Conservation (phyloP, 2,113 vertebrate species). For the Aphyosemion australe region DNA sequence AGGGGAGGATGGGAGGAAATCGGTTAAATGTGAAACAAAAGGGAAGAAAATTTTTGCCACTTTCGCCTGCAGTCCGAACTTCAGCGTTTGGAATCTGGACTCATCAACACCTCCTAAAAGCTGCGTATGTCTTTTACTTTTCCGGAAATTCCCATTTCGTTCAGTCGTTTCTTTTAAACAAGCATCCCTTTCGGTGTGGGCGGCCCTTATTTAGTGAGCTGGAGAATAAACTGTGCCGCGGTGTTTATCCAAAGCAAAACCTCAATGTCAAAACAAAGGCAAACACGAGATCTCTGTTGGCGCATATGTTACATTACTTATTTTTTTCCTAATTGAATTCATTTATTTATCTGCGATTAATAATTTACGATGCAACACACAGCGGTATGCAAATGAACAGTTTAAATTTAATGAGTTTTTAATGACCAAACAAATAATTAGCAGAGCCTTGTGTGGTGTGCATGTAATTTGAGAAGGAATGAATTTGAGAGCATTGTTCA, state of each 20-base stretch:
- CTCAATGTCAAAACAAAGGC: slow-evolving; percentile 78
- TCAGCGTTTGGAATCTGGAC: slow-evolving; percentile 41
- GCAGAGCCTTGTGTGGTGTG: slow-evolving; percentile 75
- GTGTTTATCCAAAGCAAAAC: slow-evolving; percentile 36
- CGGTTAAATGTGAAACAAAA: slow-evolving; percentile 59
- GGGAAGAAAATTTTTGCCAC: slow-evolving; percentile 46
- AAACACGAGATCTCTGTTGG: slow-evolving; percentile 67
- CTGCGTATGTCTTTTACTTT: slow-evolving; percentile 18
- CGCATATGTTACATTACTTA: slow-evolving; percentile 80
- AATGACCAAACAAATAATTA: slow-evolving; percentile 87
- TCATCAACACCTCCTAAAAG: slow-evolving; percentile 49
- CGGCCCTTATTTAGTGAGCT: slow-evolving; percentile 24
- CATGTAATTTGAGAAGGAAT: slow-evolving; percentile 80
- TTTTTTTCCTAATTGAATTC: slow-evolving; percentile 80
- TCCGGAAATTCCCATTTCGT: slow-evolving; percentile 43
- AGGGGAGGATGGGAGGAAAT: slow-evolving; percentile 50
- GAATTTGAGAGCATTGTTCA: slow-evolving; percentile 74
- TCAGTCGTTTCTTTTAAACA: slow-evolving; percentile 30
- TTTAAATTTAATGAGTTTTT: slow-evolving; percentile 87
- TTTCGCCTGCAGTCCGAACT: slow-evolving; percentile 40
- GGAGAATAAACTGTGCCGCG: slow-evolving; percentile 5
- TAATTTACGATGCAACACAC: slow-evolving; percentile 84
- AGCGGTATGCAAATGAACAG: slow-evolving; percentile 84
- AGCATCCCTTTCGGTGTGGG: slow-evolving; percentile 15
- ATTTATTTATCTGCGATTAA: slow-evolving; percentile 86